Percentiles rank a stretch among this genome's conserved stretches.
Conservation (phyloP, 2,797 vertebrate species). For the Enteromius afrohamiltoni region DNA sequence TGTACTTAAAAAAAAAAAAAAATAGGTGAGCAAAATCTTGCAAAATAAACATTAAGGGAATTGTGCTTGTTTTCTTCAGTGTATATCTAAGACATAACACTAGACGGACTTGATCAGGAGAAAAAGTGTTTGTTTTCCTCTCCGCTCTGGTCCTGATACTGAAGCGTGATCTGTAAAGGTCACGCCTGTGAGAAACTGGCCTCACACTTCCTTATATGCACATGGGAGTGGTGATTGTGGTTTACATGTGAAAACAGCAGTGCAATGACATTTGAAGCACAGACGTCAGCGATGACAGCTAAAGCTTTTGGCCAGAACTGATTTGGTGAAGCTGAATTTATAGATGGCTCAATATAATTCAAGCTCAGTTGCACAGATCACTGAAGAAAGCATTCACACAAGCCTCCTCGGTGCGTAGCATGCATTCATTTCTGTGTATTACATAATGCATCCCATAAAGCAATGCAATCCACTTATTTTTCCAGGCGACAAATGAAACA, state of each 20-base stretch:
- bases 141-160: neutral
- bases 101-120: too few relatives aligned
- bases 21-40: too few relatives aligned
- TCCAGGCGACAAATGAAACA: neutral
- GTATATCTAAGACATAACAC: neutral
- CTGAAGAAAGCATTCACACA: neutral
- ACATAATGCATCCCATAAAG: neutral
- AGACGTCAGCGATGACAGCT: neutral
- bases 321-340: neutral
- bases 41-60: too few relatives aligned
- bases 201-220: neutral
- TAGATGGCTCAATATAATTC: neutral
- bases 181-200: neutral
- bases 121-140: neutral
- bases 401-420: neutral
- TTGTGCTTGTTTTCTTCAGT: too few relatives aligned
- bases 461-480: neutral
- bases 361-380: neutral
- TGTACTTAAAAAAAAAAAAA: too few relatives aligned
- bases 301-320: neutral
- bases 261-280: neutral
- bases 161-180: neutral
- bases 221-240: constrained; percentile 1
- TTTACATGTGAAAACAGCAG: neutral
- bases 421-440: neutral